Percentiles rank a stretch among this genome's conserved stretches.
phyloP scores from a whole-genome alignment of 2,797 vertebrate genomes.

The Cyclopterus lumpus region DNA sequence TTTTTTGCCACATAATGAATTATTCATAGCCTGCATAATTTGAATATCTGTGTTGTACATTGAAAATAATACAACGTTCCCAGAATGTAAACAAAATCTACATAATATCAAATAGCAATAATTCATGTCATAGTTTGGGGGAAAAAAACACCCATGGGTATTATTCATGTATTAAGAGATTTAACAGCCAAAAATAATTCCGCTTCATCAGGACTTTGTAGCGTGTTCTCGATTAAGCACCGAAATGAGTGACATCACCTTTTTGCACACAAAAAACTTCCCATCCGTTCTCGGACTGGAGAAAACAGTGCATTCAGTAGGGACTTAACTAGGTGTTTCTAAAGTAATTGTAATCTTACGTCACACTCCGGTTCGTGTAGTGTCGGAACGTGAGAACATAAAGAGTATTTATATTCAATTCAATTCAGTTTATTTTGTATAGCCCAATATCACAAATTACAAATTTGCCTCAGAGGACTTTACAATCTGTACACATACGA shows the following conservation, averaged over 20 bases:
- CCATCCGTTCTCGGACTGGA: neutral
- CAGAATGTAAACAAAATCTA: neutral
- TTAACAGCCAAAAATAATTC: neutral
- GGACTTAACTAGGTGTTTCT: neutral
- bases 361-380: neutral
- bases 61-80: slow-evolving; percentile 5
- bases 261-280: neutral
- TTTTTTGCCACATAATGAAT: neutral
- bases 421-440: no score
- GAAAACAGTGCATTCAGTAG: neutral
- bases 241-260: neutral
- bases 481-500: no score
- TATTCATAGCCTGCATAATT: neutral
- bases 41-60: neutral
- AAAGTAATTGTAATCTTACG: neutral
- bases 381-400: neutral
- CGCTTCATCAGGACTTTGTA: no score
- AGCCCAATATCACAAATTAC: no score
- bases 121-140: neutral
- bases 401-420: neutral
- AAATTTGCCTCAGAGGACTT: no score
- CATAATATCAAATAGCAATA: neutral
- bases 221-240: neutral
- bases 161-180: neutral
- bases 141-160: neutral